These are phyloP conservation scores for Bolinopsis microptera DNA, from an alignment of 37 sponge, comb jelly and placozoan species.

Conservation along the genomic window DNA sequence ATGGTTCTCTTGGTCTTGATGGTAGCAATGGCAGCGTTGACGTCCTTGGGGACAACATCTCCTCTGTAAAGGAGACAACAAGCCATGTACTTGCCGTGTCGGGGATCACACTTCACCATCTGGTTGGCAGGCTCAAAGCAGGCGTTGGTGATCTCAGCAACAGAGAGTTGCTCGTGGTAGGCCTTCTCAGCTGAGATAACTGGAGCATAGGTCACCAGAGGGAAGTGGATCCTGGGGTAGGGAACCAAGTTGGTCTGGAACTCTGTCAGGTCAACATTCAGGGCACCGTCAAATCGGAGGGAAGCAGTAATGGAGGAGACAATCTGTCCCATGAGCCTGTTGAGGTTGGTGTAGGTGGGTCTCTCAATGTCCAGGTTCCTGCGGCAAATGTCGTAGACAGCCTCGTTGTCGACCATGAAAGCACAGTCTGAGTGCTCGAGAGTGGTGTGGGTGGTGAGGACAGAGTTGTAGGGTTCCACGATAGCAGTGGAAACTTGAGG, in stretches of 20 bases:
- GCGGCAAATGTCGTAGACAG: conserved; percentile 67
- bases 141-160: conserved; percentile 67
- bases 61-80: conserved; percentile 67
- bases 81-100: conserved; percentile 70
- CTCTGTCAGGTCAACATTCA: conserved; percentile 74
- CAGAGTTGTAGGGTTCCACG: conserved; percentile 68
- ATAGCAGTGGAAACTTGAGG: conserved; percentile 66
- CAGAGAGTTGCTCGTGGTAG: conserved; percentile 68
- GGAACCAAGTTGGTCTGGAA: conserved; percentile 69
- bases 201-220: conserved; percentile 96
- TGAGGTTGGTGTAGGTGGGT: conserved; percentile 68
- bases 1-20: conserved; percentile 69
- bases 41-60: conserved; percentile 86
- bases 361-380: conserved; percentile 67
- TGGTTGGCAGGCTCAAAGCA: conserved; percentile 68
- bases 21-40: conserved; percentile 92
- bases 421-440: conserved; percentile 71
- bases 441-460: conserved; percentile 69
- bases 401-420: conserved; percentile 71
- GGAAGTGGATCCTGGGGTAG: conserved; percentile 82
- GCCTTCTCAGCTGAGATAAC: conserved; percentile 98
- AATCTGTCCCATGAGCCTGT: conserved; percentile 66
- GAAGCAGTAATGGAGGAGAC: conserved; percentile 79
- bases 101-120: conserved; percentile 68
- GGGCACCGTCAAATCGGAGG: conserved; percentile 92